Percentiles rank a stretch among this genome's conserved stretches.
These are phyloP conservation scores for Dendroctonus ponderosae DNA, from an alignment of 1,140 invertebrate genomes.

Conservation along the genomic window DNA sequence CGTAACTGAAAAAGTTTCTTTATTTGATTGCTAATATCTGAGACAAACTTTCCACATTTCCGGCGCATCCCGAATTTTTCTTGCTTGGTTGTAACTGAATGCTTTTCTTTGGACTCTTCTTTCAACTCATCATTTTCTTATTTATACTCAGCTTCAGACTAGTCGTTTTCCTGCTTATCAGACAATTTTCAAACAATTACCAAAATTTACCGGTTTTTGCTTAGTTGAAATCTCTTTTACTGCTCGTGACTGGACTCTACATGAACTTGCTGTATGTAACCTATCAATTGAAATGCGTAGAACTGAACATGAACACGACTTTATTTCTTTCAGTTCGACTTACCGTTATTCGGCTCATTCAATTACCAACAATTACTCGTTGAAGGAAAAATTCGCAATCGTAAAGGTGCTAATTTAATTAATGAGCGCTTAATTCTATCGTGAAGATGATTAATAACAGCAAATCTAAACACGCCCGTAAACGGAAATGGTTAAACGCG, in stretches of 20 bases:
- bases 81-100: not conserved
- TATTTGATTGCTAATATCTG: conserved; percentile 23
- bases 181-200: too few species aligned
- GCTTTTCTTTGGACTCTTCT: not conserved
- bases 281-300: too few species aligned
- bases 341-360: not conserved
- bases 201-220: too few species aligned
- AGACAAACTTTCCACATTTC: conserved; percentile 23
- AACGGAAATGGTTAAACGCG: conserved; percentile 18
- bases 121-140: not conserved
- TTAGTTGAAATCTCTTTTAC: too few species aligned
- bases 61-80: conserved; percentile 26
- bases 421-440: conserved; percentile 16
- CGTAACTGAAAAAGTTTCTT: conserved; percentile 30
- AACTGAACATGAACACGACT: too few species aligned
- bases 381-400: conserved; percentile 3
- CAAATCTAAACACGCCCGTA: conserved; percentile 14
- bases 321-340: too few species aligned
- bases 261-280: too few species aligned
- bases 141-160: conserved; percentile 5
- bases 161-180: not conserved
- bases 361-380: conserved; percentile 4
- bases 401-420: conserved; percentile 25
- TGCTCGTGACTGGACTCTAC: too few species aligned
- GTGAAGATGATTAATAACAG: conserved; percentile 21